A percentile compares a stretch with the other conserved stretches of the same genome.
Evolutionary conservation across 1,140 invertebrate genomes (phyloP).

Genomic region (Papilio dardanus): DNA sequence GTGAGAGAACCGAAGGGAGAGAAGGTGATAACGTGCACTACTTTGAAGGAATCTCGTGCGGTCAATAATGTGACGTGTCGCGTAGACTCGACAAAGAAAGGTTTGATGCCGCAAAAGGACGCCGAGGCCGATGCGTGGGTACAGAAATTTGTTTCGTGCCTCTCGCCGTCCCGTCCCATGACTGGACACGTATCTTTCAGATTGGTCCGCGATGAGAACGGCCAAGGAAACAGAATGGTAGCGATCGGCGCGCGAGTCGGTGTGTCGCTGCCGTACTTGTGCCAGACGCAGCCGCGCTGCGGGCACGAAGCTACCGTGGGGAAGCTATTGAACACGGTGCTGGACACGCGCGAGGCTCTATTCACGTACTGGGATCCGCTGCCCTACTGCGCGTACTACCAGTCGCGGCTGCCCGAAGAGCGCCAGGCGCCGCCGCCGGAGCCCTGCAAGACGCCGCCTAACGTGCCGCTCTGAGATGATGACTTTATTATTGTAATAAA

Average conservation of each 20-base stretch:
- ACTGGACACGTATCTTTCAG: conserved; percentile 90
- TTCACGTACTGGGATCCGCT: conserved; percentile 92
- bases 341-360: conserved; percentile 89
- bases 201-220: conserved; percentile 83
- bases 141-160: conserved; percentile 85
- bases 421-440: conserved; percentile 64
- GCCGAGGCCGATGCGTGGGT: conserved; percentile 88
- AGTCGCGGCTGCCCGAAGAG: conserved; percentile 87
- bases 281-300: conserved; percentile 85
- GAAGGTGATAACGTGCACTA: conserved; percentile 90
- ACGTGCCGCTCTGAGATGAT: conserved; percentile 74
- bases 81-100: conserved; percentile 85
- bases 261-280: conserved; percentile 89
- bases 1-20: conserved; percentile 88
- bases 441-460: conserved; percentile 74
- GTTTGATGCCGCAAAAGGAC: conserved; percentile 86
- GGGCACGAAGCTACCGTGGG: conserved; percentile 83
- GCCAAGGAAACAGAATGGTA: conserved; percentile 70
- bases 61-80: conserved; percentile 91
- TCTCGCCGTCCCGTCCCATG: conserved; percentile 84
- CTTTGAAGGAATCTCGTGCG: conserved; percentile 88
- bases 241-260: conserved; percentile 88
- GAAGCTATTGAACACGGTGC: conserved; percentile 85
- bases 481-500: conserved; percentile 54
- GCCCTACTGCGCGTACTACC: conserved; percentile 92